Conservation (phyloP, 2,113 vertebrate genomes). For the Chlorodrepanis virens region DNA sequence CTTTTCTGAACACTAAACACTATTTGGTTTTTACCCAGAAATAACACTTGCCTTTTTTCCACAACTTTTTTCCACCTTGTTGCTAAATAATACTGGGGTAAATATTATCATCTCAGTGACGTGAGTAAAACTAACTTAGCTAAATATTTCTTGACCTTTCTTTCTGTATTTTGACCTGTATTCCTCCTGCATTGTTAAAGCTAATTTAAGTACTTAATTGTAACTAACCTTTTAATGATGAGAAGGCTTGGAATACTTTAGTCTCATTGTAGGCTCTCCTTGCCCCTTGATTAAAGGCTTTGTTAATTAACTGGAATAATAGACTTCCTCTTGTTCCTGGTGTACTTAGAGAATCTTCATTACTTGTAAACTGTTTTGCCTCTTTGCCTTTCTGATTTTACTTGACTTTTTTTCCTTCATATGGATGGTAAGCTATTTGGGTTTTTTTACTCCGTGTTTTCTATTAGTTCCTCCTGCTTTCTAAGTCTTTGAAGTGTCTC, state of each 20-base stretch:
- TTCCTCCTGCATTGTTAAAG: background rate
- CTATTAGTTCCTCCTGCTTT: background rate
- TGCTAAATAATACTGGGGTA: background rate
- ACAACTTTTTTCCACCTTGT: background rate
- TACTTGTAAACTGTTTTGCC: background rate
- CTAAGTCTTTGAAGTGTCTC: background rate
- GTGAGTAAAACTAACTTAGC: background rate
- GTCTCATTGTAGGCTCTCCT: background rate
- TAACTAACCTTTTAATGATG: background rate
- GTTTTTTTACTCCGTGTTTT: background rate
- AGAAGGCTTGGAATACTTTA: background rate
- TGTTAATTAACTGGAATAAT: background rate
- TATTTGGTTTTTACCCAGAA: background rate
- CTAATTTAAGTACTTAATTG: background rate
- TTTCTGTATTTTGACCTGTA: constrained; percentile 16
- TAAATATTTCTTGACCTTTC: background rate
- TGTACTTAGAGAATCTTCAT: background rate
- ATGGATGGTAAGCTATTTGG: background rate
- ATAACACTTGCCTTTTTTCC: background rate
- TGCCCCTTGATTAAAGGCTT: background rate
- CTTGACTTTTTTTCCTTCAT: background rate
- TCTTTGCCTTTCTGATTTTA: background rate
- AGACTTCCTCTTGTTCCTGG: background rate
- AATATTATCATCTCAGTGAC: background rate
- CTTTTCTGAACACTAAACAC: background rate